Base-by-base conservation (phyloP, 1,140 invertebrate species). In the Nephotettix cincticeps region DNA sequence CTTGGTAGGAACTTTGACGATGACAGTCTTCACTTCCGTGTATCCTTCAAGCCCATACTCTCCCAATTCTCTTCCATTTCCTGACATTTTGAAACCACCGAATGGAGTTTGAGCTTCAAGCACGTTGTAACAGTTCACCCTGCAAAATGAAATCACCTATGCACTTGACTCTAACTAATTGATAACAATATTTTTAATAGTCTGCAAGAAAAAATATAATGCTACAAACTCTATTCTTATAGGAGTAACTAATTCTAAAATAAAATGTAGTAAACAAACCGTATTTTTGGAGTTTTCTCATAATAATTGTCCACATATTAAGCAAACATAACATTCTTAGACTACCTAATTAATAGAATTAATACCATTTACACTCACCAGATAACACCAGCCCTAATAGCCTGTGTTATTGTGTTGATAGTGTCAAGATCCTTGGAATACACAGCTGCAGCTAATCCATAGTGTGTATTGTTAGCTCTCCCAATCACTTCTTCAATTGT, bases 1-100 rank as follows among this genome's bases (percentile, higher is more conserved):
- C 81, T 97, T 97, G 74, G 90, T 82, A 13, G 87, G 84, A 28
- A 94, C 78, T 79, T 91, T 92, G 17, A 89, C 84, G 72, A 92
- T 90, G 69, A 98, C 94, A 72, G 89, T 91, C 84, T 99, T 99
- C 0, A 97, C 90, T 85, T 98, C 96, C 1, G 93, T 95, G 80
- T 98, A 99, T 72, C 91, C 91, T 61, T 91, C 80, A 28, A 98
- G 82, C 25, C 93, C 95, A 81, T 98, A 96, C 77, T 93, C 90
- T 66, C 95, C 93, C 80, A 95, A 88, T 83, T 98, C 96, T 73
- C 97, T 86, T 19, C 96, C 96, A 76, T 94, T 87, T 11, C 96
- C 96, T 23, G 95, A 97, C 85, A 93, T 91, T 86, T 97, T 97
- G 84, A 86, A 98, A 1, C 97, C 97, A 67, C 97, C 97, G 83